phyloP scores from a whole-genome alignment of 2,888 invertebrate species.

The Callimorpha dominula region DNA sequence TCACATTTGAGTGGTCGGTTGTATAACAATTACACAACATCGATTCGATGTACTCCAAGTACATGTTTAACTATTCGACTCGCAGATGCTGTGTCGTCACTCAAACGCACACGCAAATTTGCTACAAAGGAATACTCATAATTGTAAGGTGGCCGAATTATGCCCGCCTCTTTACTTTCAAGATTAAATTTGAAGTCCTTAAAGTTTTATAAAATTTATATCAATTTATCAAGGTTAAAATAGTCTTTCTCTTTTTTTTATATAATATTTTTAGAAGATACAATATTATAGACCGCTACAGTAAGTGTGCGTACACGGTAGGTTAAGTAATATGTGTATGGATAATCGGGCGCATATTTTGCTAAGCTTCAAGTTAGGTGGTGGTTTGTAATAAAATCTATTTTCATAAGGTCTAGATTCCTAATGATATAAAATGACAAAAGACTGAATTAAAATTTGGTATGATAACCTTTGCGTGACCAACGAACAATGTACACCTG shows the following conservation, averaged over 20 bases:
- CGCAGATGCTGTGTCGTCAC: slow-evolving; percentile 13
- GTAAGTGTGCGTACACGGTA: slow-evolving; percentile 12
- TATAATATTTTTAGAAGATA: slow-evolving; percentile 1
- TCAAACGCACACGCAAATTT: slow-evolving; percentile 28
- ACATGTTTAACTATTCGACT: slow-evolving; percentile 15
- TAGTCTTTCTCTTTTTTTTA: neutral
- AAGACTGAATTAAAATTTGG: no score
- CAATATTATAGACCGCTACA: slow-evolving; percentile 8
- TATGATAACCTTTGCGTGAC: no score
- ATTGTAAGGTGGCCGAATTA: slow-evolving; percentile 17
- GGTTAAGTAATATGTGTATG: slow-evolving; percentile 5
- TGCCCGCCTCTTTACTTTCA: neutral
- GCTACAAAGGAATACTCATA: slow-evolving; percentile 38
- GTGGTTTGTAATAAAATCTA: no score
- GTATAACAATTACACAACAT: slow-evolving; percentile 22
- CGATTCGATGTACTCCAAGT: slow-evolving; percentile 17
- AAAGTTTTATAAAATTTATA: slow-evolving; percentile 20
- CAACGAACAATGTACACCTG: no score
- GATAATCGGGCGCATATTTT: neutral
- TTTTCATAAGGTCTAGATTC: no score
- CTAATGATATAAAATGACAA: no score
- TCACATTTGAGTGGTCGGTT: slow-evolving; percentile 15
- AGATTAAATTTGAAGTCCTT: neutral
- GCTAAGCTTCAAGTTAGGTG: neutral
- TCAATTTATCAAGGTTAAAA: slow-evolving; percentile 17